A percentile compares a stretch with the other conserved stretches of the same genome.
These are phyloP conservation scores for Acrossocheilus wenchowensis DNA, from an alignment of 2,797 vertebrate species.

Conservation along the genomic window DNA sequence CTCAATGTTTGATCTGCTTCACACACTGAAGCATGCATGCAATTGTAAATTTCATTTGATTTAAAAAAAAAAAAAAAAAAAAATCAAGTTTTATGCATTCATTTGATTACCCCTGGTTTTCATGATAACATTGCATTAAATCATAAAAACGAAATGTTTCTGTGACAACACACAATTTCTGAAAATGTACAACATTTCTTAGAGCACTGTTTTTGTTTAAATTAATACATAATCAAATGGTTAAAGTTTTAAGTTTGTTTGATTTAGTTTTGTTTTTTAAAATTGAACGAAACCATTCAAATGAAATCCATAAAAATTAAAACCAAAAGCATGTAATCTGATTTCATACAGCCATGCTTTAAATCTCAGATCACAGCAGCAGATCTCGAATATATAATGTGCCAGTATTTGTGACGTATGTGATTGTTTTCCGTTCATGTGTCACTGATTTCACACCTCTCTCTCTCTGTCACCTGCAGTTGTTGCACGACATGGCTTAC, in stretches of 20 bases:
- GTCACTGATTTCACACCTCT: neutral
- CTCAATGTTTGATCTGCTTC: too few species aligned
- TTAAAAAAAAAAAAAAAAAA: too few species aligned
- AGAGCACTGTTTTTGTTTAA: too few species aligned
- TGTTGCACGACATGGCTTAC: slow-evolving; percentile 99
- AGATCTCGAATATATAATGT: neutral
- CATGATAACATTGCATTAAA: neutral
- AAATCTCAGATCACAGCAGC: neutral
- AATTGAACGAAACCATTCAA: too few species aligned
- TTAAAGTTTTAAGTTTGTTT: too few species aligned
- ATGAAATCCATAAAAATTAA: too few species aligned
- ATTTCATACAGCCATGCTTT: neutral
- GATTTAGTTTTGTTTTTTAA: too few species aligned
- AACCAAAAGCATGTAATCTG: neutral
- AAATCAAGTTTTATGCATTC: neutral
- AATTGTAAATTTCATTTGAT: too few species aligned
- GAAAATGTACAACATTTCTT: too few species aligned
- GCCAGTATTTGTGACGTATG: neutral
- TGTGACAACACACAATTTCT: too few species aligned
- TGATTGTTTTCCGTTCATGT: neutral
- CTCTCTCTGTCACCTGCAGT: slow-evolving; percentile 69
- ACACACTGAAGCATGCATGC: neutral
- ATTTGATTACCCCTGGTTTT: neutral
- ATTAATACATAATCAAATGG: neutral
- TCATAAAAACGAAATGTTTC: neutral